Evolutionary conservation across 1,140 invertebrate species (phyloP), one percentile per base, ranked within the genome.

Genomic region (Zelostemma sp.): DNA sequence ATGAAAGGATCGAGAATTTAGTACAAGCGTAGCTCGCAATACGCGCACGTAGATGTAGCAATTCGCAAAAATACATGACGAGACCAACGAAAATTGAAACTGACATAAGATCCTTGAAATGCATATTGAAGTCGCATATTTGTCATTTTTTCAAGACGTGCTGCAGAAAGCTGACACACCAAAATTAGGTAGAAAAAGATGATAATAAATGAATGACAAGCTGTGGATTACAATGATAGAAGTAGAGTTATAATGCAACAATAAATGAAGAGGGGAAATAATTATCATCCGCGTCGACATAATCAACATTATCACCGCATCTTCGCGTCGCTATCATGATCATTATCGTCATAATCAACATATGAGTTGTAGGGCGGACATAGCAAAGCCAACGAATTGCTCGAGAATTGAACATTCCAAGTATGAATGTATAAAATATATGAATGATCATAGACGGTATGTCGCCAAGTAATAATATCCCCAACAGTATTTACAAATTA

Each of bases 371-470:
- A 38, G 14, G 43, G 62, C 67, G 56, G 69, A 25, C 65, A 64
- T 65, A 67, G 64, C 54, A 51, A 65, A 65, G 48, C 72, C 68
- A 74, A 74, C 49, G 72, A 72, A 75, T 75, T 68, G 73, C 70
- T 72, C 57, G 70, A 75, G 77, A 81, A 79, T 82, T 78, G 74
- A 80, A 71, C 74, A 80, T 79, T 80, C 66, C 73, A 76, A 71
- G 49, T 73, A 73, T 73, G 65, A 67, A 64, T 73, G 67, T 69
- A 73, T 73, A 64, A 79, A 77, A 56, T 70, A 73, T 66, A 74
- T 70, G 41, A 55, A 60, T 68, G 57, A 62, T 64, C 28, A 33
- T 64, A 72, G 43, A 56, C 49, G 66, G 68, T 70, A 56, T 74
- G 69, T 61, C 60, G 62, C 53, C 68, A 72, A 64, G 58, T 63